phyloP scores from a whole-genome alignment of 2,888 invertebrate genomes.

The Pyrrhosoma nymphula region DNA sequence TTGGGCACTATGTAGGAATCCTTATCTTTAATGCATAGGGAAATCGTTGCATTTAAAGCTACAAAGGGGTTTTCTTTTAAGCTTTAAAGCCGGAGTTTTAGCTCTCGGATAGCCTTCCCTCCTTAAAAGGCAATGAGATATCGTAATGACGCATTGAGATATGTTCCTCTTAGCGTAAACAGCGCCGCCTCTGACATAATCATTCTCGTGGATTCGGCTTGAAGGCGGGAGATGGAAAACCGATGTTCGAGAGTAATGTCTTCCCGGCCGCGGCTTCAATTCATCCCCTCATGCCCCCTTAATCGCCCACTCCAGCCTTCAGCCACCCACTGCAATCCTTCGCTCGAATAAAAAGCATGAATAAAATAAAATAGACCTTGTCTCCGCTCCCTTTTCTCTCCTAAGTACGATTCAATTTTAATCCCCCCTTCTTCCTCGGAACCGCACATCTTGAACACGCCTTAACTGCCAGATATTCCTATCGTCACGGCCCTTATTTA shows the following conservation, averaged over 20 bases:
- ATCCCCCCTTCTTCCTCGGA: background rate
- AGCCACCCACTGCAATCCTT: background rate
- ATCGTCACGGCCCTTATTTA: background rate
- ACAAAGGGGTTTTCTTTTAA: background rate
- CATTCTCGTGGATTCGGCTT: background rate
- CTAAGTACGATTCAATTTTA: slow-evolving; percentile 23
- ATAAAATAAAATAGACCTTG: slow-evolving; percentile 4
- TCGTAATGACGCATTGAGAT: slow-evolving; percentile 18
- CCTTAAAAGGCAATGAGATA: background rate
- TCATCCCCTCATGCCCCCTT: background rate
- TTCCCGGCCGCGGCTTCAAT: background rate
- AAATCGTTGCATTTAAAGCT: background rate
- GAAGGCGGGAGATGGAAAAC: background rate
- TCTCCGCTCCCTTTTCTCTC: background rate
- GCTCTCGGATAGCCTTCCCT: background rate
- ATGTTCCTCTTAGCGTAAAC: slow-evolving; percentile 31
- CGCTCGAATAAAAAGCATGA: background rate
- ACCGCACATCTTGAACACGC: background rate
- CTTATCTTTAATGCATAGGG: background rate
- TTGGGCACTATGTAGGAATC: too few relatives aligned
- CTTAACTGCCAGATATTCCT: background rate
- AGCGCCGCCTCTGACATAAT: slow-evolving; percentile 36
- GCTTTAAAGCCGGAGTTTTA: background rate
- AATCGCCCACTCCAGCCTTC: background rate
- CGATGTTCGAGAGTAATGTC: slow-evolving; percentile 54